Evolutionary conservation across 2,888 invertebrate genomes (phyloP).

Genomic region (Liposcelis brunnea): DNA sequence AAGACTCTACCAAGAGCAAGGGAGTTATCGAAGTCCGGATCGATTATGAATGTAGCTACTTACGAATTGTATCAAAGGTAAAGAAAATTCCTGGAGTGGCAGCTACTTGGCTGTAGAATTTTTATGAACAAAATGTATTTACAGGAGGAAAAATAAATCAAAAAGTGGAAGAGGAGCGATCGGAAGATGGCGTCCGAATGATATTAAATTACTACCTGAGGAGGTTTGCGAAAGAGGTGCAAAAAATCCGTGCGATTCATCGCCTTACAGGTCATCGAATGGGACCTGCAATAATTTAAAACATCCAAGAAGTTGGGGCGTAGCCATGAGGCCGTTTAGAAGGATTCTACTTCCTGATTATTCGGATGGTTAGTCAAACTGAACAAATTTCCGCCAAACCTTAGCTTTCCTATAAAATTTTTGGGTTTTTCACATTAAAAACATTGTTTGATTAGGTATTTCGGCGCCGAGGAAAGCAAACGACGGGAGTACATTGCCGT

Average conservation of each 20-base stretch:
- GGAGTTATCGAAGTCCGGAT: constrained; percentile 44
- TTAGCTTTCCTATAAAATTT: not conserved
- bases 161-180: constrained; percentile 9
- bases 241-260: constrained; percentile 26
- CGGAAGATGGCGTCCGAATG: constrained; percentile 18
- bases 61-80: constrained; percentile 26
- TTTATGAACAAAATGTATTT: too few species aligned
- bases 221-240: constrained; percentile 17
- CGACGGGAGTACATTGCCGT: constrained; percentile 41
- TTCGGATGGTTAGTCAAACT: constrained; percentile 45
- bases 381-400: too few species aligned
- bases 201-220: constrained; percentile 21
- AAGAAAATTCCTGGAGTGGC: too few species aligned
- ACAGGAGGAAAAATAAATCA: too few species aligned
- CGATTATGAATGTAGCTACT: constrained; percentile 51
- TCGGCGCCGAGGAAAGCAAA: constrained; percentile 41
- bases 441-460: constrained; percentile 27
- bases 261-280: constrained; percentile 44
- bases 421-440: not conserved
- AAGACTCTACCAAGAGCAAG: constrained; percentile 42
- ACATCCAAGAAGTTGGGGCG: constrained; percentile 48
- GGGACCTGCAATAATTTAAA: constrained; percentile 61
- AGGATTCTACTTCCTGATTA: constrained; percentile 58
- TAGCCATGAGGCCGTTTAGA: constrained; percentile 54
- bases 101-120: too few species aligned